These are phyloP conservation scores for Trichopria drosophilae DNA, from an alignment of 2,888 invertebrate species.

Conservation along the genomic window DNA sequence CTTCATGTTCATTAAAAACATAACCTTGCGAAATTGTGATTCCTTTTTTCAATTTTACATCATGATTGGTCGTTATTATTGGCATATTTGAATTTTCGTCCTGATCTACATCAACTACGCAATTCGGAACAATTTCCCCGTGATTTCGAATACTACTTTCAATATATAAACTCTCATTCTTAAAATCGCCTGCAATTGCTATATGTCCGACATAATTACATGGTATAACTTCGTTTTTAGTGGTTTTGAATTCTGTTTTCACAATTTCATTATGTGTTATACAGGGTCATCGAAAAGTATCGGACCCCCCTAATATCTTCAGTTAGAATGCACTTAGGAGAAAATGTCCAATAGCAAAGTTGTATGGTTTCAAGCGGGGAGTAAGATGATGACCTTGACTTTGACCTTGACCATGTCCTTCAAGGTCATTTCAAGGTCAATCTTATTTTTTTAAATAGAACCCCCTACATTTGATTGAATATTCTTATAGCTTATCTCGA, in stretches of 20 bases:
- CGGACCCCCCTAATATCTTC: no score
- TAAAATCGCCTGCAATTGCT: not conserved
- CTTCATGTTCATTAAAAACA: slow-evolving; percentile 3
- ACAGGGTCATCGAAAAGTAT: no score
- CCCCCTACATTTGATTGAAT: no score
- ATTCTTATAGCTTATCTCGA: no score
- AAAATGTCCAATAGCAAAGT: no score
- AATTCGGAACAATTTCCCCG: slow-evolving; percentile 7
- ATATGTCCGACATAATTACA: slow-evolving; percentile 13
- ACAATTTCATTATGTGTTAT: not conserved
- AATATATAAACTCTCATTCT: not conserved
- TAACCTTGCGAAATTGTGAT: slow-evolving; percentile 8
- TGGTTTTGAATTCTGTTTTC: slow-evolving; percentile 5
- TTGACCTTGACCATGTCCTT: no score
- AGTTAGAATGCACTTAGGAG: no score
- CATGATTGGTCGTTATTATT: slow-evolving; percentile 10
- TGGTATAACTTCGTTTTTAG: slow-evolving; percentile 4
- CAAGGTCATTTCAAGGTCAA: no score
- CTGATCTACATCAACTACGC: not conserved
- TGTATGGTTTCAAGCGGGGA: no score
- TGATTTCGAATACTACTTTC: slow-evolving; percentile 10
- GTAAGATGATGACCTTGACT: no score
- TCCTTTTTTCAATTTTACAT: not conserved
- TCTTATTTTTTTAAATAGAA: no score
- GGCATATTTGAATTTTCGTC: not conserved